Evolutionary conservation across 2,888 invertebrate genomes (phyloP), one percentile per base, ranked within the genome.

Genomic region (Drosophila meridionalis): DNA sequence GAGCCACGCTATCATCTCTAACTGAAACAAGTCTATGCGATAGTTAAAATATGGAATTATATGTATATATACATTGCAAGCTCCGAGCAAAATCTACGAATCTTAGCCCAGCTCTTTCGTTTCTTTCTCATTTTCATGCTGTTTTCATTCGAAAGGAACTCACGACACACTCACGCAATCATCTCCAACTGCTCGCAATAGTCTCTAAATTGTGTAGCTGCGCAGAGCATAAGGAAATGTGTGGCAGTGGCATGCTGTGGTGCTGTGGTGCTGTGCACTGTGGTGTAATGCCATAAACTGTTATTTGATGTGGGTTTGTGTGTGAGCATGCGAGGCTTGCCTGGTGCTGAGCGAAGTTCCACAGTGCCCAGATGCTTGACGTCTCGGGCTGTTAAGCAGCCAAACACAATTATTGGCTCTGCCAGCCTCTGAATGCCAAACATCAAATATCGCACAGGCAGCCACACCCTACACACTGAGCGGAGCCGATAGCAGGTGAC

Each of bases 281-380:
- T 69, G 76, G 77, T 71, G 82, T 73, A 82, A 74, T 76, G 80
- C 83, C 76, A 87, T 83, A 85, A 85, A 87, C 83, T 83, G 84
- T 80, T 80, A 83, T 86, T 85, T 85, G 87, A 83, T 85, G 83
- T 85, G 86, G 85, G 83, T 83, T 78, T 65, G 64, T 77, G 74
- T 78, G 78, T 71, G 74, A 64, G 69, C 69, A 52, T 63, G 67
- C 53, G 53, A 58, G 20, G 30, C 56, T 62, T 32, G 45, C 55
- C 30, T 62, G 57, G 20, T 57, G 50, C 58, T 53, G 52, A 62
- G 50, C 65, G 62, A 53, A 65, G 68, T 65, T 56, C 38, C 65
- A 43, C 57, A 68, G 64, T 26, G 7, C 55, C 81, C 81, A 81
- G 72, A 69, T 78, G 81, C 70, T 68, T 59, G 58, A 56, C 50